Evolutionary conservation across 2,888 invertebrate genomes (phyloP), one percentile per base, ranked within the genome.

Genomic region (Hydropsyche betteni): DNA sequence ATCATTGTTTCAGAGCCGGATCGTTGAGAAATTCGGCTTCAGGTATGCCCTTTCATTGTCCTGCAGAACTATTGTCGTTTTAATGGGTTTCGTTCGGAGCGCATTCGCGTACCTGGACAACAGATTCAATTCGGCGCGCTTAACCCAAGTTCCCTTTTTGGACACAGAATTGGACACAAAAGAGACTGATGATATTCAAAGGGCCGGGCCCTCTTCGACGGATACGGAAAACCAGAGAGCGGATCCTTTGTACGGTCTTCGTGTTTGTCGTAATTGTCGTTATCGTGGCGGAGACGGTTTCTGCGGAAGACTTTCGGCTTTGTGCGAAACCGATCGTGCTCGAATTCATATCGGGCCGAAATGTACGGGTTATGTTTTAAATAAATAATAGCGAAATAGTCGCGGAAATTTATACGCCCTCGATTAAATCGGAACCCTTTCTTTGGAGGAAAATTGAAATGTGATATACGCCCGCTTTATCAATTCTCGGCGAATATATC

Each of bases 51-150:
- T 70, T 58, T 74, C 68, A 73, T 78, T 78, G 78, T 78, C 75
- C 24, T 61, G 6, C 44, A 10, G n/a, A 69, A 78, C 78, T 76
- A 78, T 78, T 78, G 76, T 78, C 69, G 76, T 78, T 78, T 76
- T 78, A 76, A 78, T 76, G 75, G 75, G 58, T 77, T 76, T 74
- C 68, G 74, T 75, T 75, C 68, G 70, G 4, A 8, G 58, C 58
- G 16, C 58, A 58, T 16, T 58, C 24, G 24, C 58, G 8, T 16
- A 24, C 16, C 16, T 24, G 16, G 16, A 4, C 16, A 14, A 4
- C 58, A 24, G 24, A 14, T 24, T 8, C 58, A 14, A 14, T 4
- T 16, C 16, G 5, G 12, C 53, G 51, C 53, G 5, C 8, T 12
- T 16, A 16, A 8, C 58, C 58, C 24, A 58, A 58, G 44, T 44